Conservation (phyloP, 2,113 vertebrate genomes). For the Lipophrys pholis region DNA sequence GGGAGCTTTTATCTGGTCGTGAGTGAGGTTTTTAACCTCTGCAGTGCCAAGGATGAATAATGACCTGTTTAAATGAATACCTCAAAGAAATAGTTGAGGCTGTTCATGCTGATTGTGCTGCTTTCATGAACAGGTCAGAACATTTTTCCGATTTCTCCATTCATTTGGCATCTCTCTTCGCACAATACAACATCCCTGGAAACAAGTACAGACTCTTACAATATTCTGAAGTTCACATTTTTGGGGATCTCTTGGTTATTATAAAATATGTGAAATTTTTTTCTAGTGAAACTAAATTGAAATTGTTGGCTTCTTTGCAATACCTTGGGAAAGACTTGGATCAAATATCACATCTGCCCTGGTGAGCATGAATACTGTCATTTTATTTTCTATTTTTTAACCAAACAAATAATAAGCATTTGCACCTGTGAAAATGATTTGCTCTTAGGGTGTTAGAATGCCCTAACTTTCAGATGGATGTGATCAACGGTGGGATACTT, state of each 20-base stretch:
- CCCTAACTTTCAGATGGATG: constrained; percentile 61
- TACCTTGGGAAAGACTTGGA: constrained; percentile 84
- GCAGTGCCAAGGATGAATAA: background rate
- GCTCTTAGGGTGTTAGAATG: constrained; percentile 66
- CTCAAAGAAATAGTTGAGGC: background rate
- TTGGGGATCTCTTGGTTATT: background rate
- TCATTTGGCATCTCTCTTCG: constrained; percentile 79
- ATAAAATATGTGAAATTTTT: background rate
- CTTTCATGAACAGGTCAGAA: constrained; percentile 76
- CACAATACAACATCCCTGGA: constrained; percentile 85
- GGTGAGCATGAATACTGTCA: constrained; percentile 70
- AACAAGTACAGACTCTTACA: constrained; percentile 75
- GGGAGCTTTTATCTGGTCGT: background rate
- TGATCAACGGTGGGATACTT: constrained; percentile 84
- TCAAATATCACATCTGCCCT: constrained; percentile 79
- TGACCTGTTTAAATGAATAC: background rate
- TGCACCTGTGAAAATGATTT: background rate
- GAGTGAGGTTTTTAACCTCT: background rate
- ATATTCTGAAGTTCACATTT: background rate
- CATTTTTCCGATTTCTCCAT: constrained; percentile 84
- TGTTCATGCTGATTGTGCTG: background rate
- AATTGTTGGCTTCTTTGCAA: constrained; percentile 82
- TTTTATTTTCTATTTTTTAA: too few relatives aligned
- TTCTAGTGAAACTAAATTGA: constrained; percentile 82
- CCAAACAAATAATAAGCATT: too few relatives aligned